Evolutionary conservation across 2,113 vertebrate species (phyloP).

Genomic region (Fregetta grallaria): DNA sequence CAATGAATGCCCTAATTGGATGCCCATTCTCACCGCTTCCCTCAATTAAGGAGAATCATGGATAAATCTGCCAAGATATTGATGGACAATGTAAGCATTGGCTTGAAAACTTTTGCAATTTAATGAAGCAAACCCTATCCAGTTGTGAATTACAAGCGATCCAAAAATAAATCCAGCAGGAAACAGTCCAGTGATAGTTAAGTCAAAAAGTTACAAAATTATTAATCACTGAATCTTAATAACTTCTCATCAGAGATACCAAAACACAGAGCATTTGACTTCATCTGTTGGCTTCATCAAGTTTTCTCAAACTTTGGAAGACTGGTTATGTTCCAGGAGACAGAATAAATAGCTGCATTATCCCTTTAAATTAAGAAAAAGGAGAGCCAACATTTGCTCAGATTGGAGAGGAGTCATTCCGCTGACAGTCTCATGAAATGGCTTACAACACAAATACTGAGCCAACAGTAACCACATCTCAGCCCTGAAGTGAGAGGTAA

Average conservation of each 20-base stretch:
- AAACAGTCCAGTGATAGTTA: not conserved
- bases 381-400: not conserved
- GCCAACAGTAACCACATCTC: not conserved
- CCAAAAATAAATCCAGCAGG: conserved; percentile 35
- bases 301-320: not conserved
- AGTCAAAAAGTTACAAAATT: conserved; percentile 37
- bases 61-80: conserved; percentile 65
- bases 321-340: not conserved
- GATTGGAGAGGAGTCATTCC: not conserved
- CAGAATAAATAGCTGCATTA: not conserved
- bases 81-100: conserved; percentile 64
- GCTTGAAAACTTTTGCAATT: conserved; percentile 54
- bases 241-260: not conserved
- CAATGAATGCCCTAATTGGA: conserved; percentile 67
- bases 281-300: not conserved
- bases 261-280: not conserved
- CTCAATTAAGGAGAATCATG: conserved; percentile 58
- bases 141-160: not conserved
- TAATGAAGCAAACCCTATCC: conserved; percentile 44
- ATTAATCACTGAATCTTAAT: not conserved
- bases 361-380: not conserved
- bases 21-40: conserved; percentile 59
- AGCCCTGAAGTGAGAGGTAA: not conserved
- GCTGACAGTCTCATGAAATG: not conserved
- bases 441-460: not conserved